Percentiles rank a stretch among this genome's conserved stretches.
Conservation (phyloP, 2,888 invertebrate genomes). For the Drosophila nr. medialis region DNA sequence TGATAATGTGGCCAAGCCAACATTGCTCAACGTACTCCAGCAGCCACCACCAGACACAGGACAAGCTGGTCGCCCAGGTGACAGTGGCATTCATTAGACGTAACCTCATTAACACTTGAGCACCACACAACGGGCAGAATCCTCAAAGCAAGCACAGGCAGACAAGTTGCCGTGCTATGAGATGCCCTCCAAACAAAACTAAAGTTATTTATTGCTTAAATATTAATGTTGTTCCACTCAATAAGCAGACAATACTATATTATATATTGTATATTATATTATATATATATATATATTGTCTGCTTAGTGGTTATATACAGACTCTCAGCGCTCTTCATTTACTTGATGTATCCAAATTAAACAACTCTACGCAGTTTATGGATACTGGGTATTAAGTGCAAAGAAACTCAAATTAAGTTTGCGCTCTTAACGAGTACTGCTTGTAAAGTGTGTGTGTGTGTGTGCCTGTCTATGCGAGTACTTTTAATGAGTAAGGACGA, state of each 20-base stretch:
- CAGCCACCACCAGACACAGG: background rate
- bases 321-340: background rate
- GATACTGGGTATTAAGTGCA: constrained; percentile 1
- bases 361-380: background rate
- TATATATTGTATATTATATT: no score
- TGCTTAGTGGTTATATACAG: background rate
- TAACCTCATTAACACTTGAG: constrained; percentile 64
- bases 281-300: no score
- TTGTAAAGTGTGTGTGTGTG: constrained; percentile 20
- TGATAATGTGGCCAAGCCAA: constrained; percentile 56
- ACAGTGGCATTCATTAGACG: constrained; percentile 46
- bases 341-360: background rate
- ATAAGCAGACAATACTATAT: no score
- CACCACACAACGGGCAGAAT: constrained; percentile 27
- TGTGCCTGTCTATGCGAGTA: background rate
- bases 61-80: constrained; percentile 18
- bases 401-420: constrained; percentile 47
- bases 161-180: background rate
- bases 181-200: constrained; percentile 8
- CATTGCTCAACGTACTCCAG: constrained; percentile 57
- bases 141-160: constrained; percentile 1
- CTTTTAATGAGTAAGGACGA: constrained; percentile 25
- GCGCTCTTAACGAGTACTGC: constrained; percentile 51
- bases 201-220: background rate
- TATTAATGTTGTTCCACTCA: background rate